Evolutionary conservation across 2,113 vertebrate genomes (phyloP).

Genomic region (Theristicus caerulescens): DNA sequence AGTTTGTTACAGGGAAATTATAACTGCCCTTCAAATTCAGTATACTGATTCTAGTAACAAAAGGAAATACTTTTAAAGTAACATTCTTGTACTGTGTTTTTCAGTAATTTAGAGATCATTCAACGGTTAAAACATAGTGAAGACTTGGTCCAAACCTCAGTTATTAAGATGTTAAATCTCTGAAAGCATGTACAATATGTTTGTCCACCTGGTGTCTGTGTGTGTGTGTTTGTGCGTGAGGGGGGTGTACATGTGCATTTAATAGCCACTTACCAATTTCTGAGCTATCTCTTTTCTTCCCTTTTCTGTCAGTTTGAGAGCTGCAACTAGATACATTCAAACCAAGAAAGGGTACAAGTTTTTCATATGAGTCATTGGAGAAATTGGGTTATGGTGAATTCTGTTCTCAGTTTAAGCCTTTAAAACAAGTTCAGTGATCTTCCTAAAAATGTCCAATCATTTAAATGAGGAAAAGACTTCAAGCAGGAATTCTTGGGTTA

Average conservation of each 20-base stretch:
- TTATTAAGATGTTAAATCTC: background rate
- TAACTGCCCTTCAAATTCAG: background rate
- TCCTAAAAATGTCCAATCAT: background rate
- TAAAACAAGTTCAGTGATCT: background rate
- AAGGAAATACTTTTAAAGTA: background rate
- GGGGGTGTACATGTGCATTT: background rate
- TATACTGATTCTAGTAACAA: background rate
- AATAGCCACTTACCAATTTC: background rate
- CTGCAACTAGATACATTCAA: constrained; percentile 51
- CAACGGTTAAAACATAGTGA: background rate
- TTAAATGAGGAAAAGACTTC: background rate
- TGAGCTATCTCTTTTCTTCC: background rate
- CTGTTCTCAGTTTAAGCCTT: background rate
- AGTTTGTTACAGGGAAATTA: background rate
- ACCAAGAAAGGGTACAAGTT: background rate
- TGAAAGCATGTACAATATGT: background rate
- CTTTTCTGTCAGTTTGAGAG: background rate
- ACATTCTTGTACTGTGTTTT: background rate
- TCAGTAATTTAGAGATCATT: background rate
- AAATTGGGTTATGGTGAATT: background rate
- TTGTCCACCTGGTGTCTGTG: background rate
- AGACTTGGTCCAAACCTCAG: background rate
- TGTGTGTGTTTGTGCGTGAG: background rate
- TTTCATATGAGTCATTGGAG: background rate
- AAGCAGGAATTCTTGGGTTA: background rate